Conservation (phyloP, 2,888 invertebrate genomes). For the Oscheius sp. region DNA sequence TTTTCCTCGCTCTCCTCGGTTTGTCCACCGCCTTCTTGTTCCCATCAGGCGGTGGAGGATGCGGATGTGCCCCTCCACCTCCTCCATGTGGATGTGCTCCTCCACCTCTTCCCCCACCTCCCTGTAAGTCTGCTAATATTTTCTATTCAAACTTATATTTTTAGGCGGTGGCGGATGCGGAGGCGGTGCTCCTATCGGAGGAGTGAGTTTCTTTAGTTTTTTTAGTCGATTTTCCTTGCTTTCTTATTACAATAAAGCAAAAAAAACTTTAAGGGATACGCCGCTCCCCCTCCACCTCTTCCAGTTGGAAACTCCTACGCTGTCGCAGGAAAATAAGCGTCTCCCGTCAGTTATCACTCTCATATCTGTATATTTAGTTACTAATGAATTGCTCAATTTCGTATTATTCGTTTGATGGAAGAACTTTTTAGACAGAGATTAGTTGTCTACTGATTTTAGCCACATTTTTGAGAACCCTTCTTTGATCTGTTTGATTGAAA, state of each 20-base stretch:
- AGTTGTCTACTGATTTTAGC: background rate
- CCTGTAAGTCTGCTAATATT: conserved; percentile 1
- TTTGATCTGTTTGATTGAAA: conserved; percentile 63
- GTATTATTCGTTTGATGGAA: background rate
- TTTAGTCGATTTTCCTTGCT: too few species aligned
- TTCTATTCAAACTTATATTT: background rate
- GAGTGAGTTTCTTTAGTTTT: background rate
- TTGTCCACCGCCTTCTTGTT: conserved; percentile 41
- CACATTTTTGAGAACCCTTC: background rate
- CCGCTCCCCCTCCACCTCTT: conserved; percentile 26
- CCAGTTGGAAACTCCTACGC: conserved; percentile 38
- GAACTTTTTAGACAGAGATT: background rate
- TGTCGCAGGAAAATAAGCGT: conserved; percentile 32
- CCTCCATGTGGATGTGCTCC: conserved; percentile 32
- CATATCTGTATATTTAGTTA: conserved; percentile 10
- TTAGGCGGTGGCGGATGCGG: conserved; percentile 40
- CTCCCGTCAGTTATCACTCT: background rate
- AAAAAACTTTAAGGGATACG: too few species aligned
- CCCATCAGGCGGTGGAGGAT: conserved; percentile 40
- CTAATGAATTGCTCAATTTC: conserved; percentile 1
- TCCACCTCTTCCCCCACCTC: conserved; percentile 50
- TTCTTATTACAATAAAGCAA: too few species aligned
- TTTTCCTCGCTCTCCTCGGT: conserved; percentile 37
- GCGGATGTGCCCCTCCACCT: conserved; percentile 34
- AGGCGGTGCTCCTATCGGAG: conserved; percentile 29